phyloP scores from a whole-genome alignment of 2,797 vertebrate species.

The Numenius phaeopus region DNA sequence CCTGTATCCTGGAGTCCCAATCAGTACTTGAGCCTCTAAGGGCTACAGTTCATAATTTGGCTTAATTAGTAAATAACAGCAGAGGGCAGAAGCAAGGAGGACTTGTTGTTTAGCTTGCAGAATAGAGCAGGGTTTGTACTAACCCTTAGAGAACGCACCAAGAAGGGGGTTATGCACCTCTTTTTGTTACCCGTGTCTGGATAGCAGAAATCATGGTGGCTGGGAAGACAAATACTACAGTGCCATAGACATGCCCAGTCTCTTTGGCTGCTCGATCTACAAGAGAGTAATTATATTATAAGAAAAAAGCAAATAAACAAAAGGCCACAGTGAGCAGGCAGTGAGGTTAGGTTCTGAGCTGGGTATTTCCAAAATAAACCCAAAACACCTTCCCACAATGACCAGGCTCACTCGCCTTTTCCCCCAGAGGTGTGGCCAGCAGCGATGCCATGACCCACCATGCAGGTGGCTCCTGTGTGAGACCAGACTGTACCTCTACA shows the following conservation, averaged over 20 bases:
- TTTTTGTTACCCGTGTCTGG: background rate
- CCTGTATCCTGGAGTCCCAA: background rate
- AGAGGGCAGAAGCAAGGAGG: constrained; percentile 5
- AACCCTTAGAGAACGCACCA: constrained; percentile 10
- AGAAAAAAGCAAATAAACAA: constrained; percentile 29
- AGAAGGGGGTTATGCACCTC: constrained; percentile 21
- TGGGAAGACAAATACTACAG: background rate
- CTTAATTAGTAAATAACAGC: constrained; percentile 22
- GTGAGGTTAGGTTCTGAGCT: background rate
- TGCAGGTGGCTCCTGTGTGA: background rate
- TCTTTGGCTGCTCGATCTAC: background rate
- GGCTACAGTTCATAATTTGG: background rate
- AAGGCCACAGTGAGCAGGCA: background rate
- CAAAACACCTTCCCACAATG: background rate
- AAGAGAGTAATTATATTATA: constrained; percentile 7
- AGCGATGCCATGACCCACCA: background rate
- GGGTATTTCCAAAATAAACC: constrained; percentile 21
- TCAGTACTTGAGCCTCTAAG: background rate
- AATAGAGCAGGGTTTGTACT: background rate
- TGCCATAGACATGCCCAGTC: background rate
- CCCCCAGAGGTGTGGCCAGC: background rate
- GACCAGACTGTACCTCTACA: background rate
- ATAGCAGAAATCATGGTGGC: background rate
- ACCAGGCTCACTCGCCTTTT: background rate
- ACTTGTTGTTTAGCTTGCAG: background rate